A percentile compares a stretch with the other conserved stretches of the same genome.
These are phyloP conservation scores for Typhlomys cinereus DNA, from an alignment of 2,113 vertebrate genomes.

Conservation along the genomic window DNA sequence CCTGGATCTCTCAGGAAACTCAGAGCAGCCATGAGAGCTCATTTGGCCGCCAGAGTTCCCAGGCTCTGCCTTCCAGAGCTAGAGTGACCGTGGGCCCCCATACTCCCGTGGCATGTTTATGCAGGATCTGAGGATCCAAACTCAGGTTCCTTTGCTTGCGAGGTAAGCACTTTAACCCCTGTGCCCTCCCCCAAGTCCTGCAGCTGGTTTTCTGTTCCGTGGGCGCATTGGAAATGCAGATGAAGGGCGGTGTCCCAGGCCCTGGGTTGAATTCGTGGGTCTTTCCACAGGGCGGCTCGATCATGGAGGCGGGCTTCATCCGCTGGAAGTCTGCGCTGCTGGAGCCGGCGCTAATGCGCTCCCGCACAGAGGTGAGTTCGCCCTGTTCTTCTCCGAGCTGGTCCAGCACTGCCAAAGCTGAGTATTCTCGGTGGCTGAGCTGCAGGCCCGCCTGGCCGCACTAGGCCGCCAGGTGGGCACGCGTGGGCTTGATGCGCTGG, in stretches of 20 bases:
- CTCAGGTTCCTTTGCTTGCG: no score
- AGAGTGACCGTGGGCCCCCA: no score
- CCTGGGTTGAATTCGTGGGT: not conserved
- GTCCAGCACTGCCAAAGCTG: slow-evolving; percentile 98
- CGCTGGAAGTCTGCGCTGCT: slow-evolving; percentile 93
- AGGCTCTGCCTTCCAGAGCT: no score
- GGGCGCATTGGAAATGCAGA: not conserved
- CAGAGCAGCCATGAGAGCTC: no score
- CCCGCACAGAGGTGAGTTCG: slow-evolving; percentile 94
- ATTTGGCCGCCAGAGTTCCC: no score
- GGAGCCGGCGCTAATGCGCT: slow-evolving; percentile 91
- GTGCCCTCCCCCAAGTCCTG: no score
- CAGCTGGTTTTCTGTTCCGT: no score
- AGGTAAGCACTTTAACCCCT: no score
- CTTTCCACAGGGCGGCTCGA: not conserved
- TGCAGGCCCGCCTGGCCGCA: slow-evolving; percentile 92
- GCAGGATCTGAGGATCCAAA: no score
- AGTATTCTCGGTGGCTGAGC: slow-evolving; percentile 94
- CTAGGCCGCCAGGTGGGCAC: slow-evolving; percentile 93
- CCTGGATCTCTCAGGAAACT: no score
- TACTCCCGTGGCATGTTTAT: no score
- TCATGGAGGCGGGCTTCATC: slow-evolving; percentile 94
- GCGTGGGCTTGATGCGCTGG: slow-evolving; percentile 92
- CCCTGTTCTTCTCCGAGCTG: slow-evolving; percentile 95
- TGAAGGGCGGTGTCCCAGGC: not conserved